Conservation (phyloP, 2,113 vertebrate genomes). For the Calcarius ornatus region DNA sequence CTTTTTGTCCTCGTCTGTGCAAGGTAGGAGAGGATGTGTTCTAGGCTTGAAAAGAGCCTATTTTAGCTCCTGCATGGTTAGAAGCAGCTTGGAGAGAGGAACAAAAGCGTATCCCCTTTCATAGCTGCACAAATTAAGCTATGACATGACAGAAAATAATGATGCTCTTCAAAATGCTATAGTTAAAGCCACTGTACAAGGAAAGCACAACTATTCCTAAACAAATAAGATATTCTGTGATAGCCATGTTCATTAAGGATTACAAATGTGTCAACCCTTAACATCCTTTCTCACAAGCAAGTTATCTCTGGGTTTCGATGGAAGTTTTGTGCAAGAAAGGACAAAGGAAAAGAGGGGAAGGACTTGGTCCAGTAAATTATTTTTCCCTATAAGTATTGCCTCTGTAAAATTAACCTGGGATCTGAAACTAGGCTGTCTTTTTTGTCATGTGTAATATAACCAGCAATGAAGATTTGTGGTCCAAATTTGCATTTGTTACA, state of each 20-base stretch:
- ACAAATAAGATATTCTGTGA: neutral
- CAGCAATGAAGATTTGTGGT: slow-evolving; percentile 14
- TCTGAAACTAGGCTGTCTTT: neutral
- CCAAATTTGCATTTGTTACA: neutral
- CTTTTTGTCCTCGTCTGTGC: neutral
- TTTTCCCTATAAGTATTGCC: neutral
- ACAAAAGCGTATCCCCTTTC: neutral
- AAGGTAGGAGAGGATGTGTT: neutral
- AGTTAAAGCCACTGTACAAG: neutral
- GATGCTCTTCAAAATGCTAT: slow-evolving; percentile 16
- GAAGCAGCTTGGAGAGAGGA: neutral
- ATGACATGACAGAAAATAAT: neutral
- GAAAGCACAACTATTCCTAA: slow-evolving; percentile 1
- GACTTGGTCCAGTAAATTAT: neutral
- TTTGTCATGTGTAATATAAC: neutral
- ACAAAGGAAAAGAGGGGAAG: neutral
- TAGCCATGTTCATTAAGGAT: neutral
- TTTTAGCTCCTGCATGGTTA: neutral
- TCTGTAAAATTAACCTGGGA: neutral
- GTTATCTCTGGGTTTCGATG: neutral
- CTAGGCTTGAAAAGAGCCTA: neutral
- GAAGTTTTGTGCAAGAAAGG: neutral
- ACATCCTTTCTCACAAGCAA: neutral
- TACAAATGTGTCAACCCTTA: neutral
- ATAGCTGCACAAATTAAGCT: neutral